phyloP scores from a whole-genome alignment of 2,888 invertebrate genomes.

The Cheilosia scutellata region DNA sequence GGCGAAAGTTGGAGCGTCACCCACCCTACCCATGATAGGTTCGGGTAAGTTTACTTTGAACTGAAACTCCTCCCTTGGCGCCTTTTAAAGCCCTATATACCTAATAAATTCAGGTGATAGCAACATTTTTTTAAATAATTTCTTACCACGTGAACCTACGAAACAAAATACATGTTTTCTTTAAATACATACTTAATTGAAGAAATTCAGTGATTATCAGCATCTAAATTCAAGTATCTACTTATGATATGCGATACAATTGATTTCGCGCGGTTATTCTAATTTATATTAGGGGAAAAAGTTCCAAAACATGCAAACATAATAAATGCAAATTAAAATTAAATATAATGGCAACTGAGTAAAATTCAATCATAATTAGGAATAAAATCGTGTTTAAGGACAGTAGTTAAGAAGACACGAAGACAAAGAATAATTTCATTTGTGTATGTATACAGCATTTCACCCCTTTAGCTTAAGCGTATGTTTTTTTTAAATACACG shows the following conservation, averaged over 20 bases:
- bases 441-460: neutral
- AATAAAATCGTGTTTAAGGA: constrained; percentile 33
- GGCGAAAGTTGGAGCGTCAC: no score
- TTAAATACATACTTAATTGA: no score
- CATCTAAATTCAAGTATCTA: no score
- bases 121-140: no score
- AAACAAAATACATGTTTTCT: no score
- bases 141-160: no score
- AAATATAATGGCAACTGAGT: constrained; percentile 25
- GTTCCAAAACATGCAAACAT: constrained; percentile 20
- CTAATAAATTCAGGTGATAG: no score
- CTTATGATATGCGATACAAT: neutral
- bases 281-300: neutral
- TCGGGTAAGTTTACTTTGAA: no score
- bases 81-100: no score
- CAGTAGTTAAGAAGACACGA: constrained; percentile 1
- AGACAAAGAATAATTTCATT: constrained; percentile 15
- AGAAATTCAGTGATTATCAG: no score
- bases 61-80: no score
- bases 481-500: constrained; percentile 9
- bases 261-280: neutral
- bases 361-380: constrained; percentile 20
- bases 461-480: constrained; percentile 1
- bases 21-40: no score
- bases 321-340: constrained; percentile 11